Conservation (phyloP, 2,113 vertebrate species). For the Hypanus sabinus region DNA sequence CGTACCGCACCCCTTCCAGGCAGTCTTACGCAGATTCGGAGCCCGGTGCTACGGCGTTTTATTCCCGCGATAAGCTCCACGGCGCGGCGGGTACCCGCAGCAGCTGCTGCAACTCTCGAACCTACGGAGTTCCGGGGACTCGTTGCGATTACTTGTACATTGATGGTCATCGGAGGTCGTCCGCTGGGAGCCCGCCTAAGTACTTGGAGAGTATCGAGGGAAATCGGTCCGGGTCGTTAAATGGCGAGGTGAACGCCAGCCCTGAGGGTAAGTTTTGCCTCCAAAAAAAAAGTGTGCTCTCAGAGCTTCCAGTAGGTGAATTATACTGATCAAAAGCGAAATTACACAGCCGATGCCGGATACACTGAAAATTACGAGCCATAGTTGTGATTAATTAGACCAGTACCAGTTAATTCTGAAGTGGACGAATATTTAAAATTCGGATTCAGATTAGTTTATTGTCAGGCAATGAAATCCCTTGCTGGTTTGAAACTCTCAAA, state of each 20-base stretch:
- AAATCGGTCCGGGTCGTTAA: neutral
- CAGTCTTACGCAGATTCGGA: neutral
- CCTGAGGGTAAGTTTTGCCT: neutral
- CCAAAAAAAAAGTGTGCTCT: neutral
- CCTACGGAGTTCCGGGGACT: neutral
- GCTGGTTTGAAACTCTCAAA: too few relatives aligned
- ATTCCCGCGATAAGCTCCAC: neutral
- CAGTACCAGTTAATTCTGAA: too few relatives aligned
- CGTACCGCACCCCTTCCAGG: neutral
- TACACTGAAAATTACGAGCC: too few relatives aligned
- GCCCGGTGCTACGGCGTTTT: neutral
- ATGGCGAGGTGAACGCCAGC: neutral
- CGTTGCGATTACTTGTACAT: neutral
- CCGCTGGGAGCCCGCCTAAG: neutral
- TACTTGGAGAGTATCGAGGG: neutral
- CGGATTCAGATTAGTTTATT: too few relatives aligned
- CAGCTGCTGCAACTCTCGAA: neutral
- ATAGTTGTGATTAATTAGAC: too few relatives aligned
- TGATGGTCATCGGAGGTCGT: neutral
- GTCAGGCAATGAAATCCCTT: too few relatives aligned
- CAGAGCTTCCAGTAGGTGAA: too few relatives aligned
- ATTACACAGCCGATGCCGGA: too few relatives aligned
- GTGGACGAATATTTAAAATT: too few relatives aligned
- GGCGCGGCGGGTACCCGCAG: neutral
- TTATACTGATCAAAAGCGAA: too few relatives aligned